These are phyloP conservation scores for Scaptomyza tumidula DNA, from an alignment of 2,888 invertebrate species.

Conservation along the genomic window DNA sequence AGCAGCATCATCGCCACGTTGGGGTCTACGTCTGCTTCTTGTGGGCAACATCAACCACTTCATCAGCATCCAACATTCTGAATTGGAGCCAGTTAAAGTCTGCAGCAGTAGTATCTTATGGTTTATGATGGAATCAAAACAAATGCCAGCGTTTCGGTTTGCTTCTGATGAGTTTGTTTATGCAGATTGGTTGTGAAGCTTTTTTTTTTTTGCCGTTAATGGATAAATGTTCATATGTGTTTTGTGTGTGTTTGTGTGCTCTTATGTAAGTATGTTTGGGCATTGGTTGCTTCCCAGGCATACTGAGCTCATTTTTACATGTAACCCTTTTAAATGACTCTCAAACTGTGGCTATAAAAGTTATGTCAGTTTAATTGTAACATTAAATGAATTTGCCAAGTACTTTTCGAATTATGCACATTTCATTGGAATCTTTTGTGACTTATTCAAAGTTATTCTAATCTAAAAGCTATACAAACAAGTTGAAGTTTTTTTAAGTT, in stretches of 20 bases:
- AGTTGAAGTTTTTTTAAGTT: too few species aligned
- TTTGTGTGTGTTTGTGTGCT: conserved; percentile 16
- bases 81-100: conserved; percentile 46
- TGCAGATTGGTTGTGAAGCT: conserved; percentile 74
- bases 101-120: conserved; percentile 75
- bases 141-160: conserved; percentile 65
- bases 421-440: too few species aligned
- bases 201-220: conserved; percentile 72
- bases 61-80: conserved; percentile 60
- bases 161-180: conserved; percentile 77
- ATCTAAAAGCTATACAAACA: too few species aligned
- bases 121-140: conserved; percentile 78
- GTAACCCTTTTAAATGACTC: conserved; percentile 54
- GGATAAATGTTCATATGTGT: conserved; percentile 65
- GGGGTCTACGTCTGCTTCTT: conserved; percentile 62
- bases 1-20: conserved; percentile 5
- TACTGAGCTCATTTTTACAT: conserved; percentile 54
- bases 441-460: too few species aligned
- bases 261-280: conserved; percentile 7
- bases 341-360: neutral
- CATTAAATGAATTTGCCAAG: neutral
- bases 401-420: neutral
- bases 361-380: neutral
- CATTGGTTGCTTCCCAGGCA: conserved; percentile 13
- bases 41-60: conserved; percentile 71